phyloP scores from a whole-genome alignment of 1,140 invertebrate genomes.

The Piezodorus guildinii region DNA sequence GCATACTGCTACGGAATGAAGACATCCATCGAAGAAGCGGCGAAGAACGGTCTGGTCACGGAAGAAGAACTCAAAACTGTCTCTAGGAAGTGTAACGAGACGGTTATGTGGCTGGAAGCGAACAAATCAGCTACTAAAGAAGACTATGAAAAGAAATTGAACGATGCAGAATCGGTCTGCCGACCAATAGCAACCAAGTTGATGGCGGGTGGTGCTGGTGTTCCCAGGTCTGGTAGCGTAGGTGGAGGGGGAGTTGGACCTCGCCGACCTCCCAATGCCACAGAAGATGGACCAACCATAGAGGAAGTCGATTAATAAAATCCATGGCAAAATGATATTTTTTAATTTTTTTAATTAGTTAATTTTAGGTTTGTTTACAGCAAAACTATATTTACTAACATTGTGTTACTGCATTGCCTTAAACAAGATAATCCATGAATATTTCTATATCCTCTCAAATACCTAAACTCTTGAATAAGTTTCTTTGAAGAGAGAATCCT shows the following conservation, averaged over 20 bases:
- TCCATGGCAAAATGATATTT: background rate
- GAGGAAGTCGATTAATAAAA: constrained; percentile 3
- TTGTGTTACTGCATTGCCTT: no score
- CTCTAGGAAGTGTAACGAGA: constrained; percentile 74
- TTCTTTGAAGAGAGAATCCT: no score
- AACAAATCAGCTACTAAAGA: constrained; percentile 88
- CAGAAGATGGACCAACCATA: background rate
- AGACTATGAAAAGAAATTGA: constrained; percentile 88
- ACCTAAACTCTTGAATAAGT: no score
- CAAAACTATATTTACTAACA: no score
- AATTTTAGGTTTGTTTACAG: background rate
- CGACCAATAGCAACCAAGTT: constrained; percentile 77
- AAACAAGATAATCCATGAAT: no score
- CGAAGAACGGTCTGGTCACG: constrained; percentile 79
- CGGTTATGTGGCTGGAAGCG: constrained; percentile 86
- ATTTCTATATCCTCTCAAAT: no score
- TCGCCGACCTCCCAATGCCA: constrained; percentile 27
- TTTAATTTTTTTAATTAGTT: background rate
- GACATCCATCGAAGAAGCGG: constrained; percentile 79
- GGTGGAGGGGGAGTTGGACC: constrained; percentile 38
- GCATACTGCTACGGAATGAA: constrained; percentile 97
- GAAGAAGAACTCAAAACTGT: constrained; percentile 77
- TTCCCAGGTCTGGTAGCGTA: constrained; percentile 27
- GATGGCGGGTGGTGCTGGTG: constrained; percentile 51
- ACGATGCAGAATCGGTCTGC: constrained; percentile 72